Percentiles rank a stretch among this genome's conserved stretches.
Conservation (phyloP, 2,797 vertebrate species). For the Oryzias sinensis region DNA sequence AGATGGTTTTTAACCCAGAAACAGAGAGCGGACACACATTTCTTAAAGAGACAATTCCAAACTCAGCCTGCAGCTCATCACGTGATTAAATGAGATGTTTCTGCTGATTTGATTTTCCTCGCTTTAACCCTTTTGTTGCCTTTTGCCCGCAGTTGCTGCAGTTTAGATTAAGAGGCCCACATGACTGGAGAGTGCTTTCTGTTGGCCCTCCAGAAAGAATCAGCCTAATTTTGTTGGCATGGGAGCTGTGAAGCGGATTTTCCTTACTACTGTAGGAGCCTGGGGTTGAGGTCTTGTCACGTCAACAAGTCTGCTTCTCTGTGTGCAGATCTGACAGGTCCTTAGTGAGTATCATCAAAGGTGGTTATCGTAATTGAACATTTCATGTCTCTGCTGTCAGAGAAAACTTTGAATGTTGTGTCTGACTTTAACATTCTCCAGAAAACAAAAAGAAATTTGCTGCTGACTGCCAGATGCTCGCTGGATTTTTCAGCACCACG, state of each 20-base stretch:
- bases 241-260: slow-evolving; percentile 42
- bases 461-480: too few species aligned
- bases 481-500: too few species aligned
- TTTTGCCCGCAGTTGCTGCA: slow-evolving; percentile 14
- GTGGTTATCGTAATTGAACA: too few species aligned
- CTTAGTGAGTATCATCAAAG: not conserved
- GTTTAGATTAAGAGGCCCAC: slow-evolving; percentile 15
- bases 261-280: slow-evolving; percentile 13
- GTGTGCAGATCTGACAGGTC: too few species aligned
- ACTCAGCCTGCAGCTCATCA: slow-evolving; percentile 48
- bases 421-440: too few species aligned
- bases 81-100: slow-evolving; percentile 69
- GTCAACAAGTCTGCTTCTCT: too few species aligned
- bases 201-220: slow-evolving; percentile 38
- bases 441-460: too few species aligned
- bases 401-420: too few species aligned
- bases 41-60: slow-evolving; percentile 63
- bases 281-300: too few species aligned
- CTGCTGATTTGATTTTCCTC: slow-evolving; percentile 61
- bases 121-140: slow-evolving; percentile 56
- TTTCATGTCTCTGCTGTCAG: too few species aligned
- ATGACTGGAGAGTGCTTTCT: slow-evolving; percentile 42
- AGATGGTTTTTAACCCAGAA: slow-evolving; percentile 45
- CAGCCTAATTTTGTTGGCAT: slow-evolving; percentile 56
- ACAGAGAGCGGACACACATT: slow-evolving; percentile 44